Evolutionary conservation across 1,140 invertebrate species (phyloP), one percentile per base, ranked within the genome.

Genomic region (Monochamus saltuarius): DNA sequence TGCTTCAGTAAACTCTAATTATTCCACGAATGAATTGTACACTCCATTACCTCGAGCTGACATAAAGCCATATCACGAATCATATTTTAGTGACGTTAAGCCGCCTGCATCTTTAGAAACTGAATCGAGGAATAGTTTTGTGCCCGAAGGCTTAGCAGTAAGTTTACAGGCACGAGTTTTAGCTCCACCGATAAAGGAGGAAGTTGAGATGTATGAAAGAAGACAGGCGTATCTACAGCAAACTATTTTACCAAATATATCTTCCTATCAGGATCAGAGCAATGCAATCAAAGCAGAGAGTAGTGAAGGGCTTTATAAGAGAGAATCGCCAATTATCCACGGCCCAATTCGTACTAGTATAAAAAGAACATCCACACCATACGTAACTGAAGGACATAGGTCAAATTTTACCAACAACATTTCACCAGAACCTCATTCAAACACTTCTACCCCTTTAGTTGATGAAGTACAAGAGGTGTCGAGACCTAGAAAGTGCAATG

Each of bases 141-240:
- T 82, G 2, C 78, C 83, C 16, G 79, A 83, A 83, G 89, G 90
- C 19, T 72, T 93, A 38, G 90, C 90, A n/a, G 90, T 89, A 37
- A 89, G 89, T 34, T 74, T 92, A 47, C 89, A 91, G 68, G 89
- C 89, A 42, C 82, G 89, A 67, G 88, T 91, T 64, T 76, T 91
- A n/a, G 81, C 80, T 62, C 66, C 72, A 8, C 62, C 60, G 7
- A 73, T 75, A 9, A 75, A 75, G 54, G 71, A 75, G 59, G 73
- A 75, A 62, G 62, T 72, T 34, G 72, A 75, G 34, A 50, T 63
- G 16, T 70, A 69, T 39, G 68, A 70, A 39, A 54, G 71, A 59
- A 58, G 63, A 52, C 52, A 57, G 54, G n/a, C 43, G 6, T 39
- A 49, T 22, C n/a, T 13, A 10, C 46, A 49, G 35, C 43, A 36